Conservation (phyloP, 2,113 vertebrate species). For the Todiramphus saurophagus region DNA sequence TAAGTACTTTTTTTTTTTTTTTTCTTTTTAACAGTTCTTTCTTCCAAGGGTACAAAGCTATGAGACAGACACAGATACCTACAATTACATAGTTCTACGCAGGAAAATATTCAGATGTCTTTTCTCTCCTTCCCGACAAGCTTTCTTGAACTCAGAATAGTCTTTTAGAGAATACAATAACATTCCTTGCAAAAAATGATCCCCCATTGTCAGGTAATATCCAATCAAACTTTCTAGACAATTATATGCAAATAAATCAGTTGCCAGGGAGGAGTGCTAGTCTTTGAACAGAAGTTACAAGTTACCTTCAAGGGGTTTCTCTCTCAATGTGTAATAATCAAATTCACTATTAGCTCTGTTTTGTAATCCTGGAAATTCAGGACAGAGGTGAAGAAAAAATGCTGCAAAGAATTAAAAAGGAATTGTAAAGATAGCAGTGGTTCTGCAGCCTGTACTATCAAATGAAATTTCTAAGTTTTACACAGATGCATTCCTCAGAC, state of each 20-base stretch:
- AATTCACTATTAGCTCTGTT: neutral
- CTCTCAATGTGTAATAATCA: neutral
- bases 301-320: neutral
- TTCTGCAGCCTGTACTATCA: neutral
- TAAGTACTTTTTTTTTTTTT: neutral
- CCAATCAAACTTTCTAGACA: neutral
- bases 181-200: neutral
- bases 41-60: neutral
- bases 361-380: neutral
- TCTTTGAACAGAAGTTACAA: neutral
- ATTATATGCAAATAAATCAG: neutral
- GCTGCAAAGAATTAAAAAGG: neutral
- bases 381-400: neutral
- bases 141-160: neutral
- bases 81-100: neutral
- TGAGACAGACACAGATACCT: neutral
- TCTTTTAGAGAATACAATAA: neutral
- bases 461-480: neutral
- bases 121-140: neutral
- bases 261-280: neutral
- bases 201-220: neutral
- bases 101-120: neutral
- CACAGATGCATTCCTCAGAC: neutral
- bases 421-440: neutral
- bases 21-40: neutral